Base-by-base conservation (phyloP, 1,140 invertebrate species). In the Heterodera carotae region DNA sequence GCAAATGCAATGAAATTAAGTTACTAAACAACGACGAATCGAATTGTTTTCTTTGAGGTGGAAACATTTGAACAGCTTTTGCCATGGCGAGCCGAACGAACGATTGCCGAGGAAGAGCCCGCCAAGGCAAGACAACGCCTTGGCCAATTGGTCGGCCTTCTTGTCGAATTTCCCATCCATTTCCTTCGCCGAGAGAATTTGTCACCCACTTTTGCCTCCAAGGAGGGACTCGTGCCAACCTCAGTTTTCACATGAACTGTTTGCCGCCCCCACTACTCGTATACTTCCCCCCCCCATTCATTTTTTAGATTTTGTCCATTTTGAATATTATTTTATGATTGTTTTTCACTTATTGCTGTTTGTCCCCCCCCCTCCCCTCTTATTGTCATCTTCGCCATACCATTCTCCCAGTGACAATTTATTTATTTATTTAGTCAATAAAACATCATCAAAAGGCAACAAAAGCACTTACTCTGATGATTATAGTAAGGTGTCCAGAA, bases 211-310 rank as follows among this genome's bases (percentile, higher is more conserved):
- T 79, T 87, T 27, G 79, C 80, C 48, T 80, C 82, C 18, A 87
- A 87, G 73, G 85, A 87, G 70, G 85, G 85, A 15, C 76, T 87
- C 18, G 85, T 88, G 15, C 84, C 85, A 15, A 85, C 68, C 75
- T 69, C 84, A 27, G 78, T 86, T 5, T 86, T 86, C 70, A 86
- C 85, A n/a, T 86, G 80, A 80, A 8, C 8, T 62, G 60, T 62
- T 18, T 31, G n/a, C 18, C 60, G 7, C 60, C n/a, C 18, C 29
- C 29, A n/a, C 60, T 15, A 25, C 60, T 15, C 3, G 7, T 66
- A 12, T 10, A 0, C 62, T 22, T 12, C 62, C 62, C 27, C 62
- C 48, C 48, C 6, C 48, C 48, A 8, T 2, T 15, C 3, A 22
- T 53, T 53, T 53, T n/a, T 0, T 22, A 66, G 27, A 66, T 25